Evolutionary conservation across 2,888 invertebrate genomes (phyloP).

Genomic region (Allygus modestus): DNA sequence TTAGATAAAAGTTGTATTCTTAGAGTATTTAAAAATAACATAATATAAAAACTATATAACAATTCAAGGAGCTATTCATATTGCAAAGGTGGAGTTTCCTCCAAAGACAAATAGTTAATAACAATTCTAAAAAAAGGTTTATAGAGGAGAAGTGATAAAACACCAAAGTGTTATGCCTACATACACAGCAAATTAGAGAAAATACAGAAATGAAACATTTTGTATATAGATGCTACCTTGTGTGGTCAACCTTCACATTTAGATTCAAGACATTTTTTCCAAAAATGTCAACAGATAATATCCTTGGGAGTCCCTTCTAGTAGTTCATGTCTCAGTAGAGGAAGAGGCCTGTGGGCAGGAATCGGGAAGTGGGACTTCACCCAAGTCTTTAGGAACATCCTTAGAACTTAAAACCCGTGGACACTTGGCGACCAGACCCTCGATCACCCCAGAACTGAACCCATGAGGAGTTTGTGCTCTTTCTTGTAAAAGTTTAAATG

Average conservation of each 20-base stretch:
- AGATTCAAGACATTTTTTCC: slow-evolving; percentile 58
- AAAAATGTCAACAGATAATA: slow-evolving; percentile 61
- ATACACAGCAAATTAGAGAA: slow-evolving; percentile 60
- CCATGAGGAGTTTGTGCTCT: slow-evolving; percentile 72
- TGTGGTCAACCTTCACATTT: slow-evolving; percentile 56
- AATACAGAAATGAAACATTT: slow-evolving; percentile 45
- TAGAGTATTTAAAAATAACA: slow-evolving; percentile 57
- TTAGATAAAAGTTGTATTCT: neutral
- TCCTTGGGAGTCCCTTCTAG: slow-evolving; percentile 58
- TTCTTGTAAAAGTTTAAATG: slow-evolving; percentile 78
- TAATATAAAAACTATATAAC: slow-evolving; percentile 43
- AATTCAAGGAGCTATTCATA: slow-evolving; percentile 53
- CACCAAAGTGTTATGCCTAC: slow-evolving; percentile 63
- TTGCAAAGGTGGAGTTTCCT: slow-evolving; percentile 77
- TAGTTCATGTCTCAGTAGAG: slow-evolving; percentile 64
- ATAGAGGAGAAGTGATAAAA: slow-evolving; percentile 62
- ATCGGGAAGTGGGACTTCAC: slow-evolving; percentile 23
- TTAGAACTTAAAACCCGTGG: slow-evolving; percentile 81
- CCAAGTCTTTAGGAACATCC: slow-evolving; percentile 74
- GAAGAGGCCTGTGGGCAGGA: slow-evolving; percentile 57
- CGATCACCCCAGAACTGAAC: slow-evolving; percentile 74
- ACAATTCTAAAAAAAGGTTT: slow-evolving; percentile 65
- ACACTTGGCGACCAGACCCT: slow-evolving; percentile 79
- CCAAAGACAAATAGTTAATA: slow-evolving; percentile 71
- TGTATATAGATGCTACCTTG: slow-evolving; percentile 47